Evolutionary conservation across 2,113 vertebrate species (phyloP).

Genomic region (Pelecanoides urinatrix): DNA sequence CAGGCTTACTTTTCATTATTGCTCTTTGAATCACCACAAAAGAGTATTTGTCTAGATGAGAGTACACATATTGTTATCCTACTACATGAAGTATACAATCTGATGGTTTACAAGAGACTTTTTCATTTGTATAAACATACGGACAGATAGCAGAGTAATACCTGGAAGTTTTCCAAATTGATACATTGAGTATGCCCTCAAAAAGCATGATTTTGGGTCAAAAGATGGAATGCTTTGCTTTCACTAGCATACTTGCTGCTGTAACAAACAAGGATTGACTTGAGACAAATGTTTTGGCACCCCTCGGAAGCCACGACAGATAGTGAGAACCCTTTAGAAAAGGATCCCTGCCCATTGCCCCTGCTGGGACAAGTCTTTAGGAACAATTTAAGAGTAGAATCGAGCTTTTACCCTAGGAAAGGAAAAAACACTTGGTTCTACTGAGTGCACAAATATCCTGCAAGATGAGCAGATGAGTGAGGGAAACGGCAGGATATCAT

Average conservation of each 20-base stretch:
- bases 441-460: not conserved
- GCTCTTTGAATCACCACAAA: not conserved
- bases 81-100: not conserved
- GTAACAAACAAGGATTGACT: not conserved
- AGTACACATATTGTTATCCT: not conserved
- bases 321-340: not conserved
- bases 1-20: not conserved
- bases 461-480: rapidly evolving
- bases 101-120: not conserved
- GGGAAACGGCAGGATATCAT: rapidly evolving
- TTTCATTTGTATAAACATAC: not conserved
- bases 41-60: not conserved
- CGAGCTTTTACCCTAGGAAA: not conserved
- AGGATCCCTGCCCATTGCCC: too few relatives aligned
- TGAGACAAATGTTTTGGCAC: not conserved
- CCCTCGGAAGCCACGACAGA: not conserved
- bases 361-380: not conserved
- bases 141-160: not conserved
- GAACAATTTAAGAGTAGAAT: not conserved
- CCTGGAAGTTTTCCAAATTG: not conserved
- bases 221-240: not conserved
- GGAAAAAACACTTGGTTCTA: not conserved
- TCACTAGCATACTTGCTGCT: not conserved
- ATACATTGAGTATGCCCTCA: not conserved
- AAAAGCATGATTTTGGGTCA: not conserved